Evolutionary conservation across 1,140 invertebrate species (phyloP).

Genomic region (Alviniconcha marisindica): DNA sequence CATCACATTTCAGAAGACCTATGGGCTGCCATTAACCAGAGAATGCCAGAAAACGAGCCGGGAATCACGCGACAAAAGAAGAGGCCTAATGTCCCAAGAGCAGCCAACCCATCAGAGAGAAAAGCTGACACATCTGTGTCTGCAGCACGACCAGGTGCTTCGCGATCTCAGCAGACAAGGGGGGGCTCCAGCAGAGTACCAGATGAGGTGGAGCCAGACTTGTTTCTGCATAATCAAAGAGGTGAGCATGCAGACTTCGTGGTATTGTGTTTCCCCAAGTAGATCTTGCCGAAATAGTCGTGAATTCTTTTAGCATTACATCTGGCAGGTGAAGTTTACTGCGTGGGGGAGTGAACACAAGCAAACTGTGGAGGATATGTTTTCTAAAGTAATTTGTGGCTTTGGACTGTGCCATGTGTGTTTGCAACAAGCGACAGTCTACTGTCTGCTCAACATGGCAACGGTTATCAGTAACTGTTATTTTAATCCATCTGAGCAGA

Average conservation of each 20-base stretch:
- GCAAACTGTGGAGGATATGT: background rate
- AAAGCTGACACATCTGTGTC: background rate
- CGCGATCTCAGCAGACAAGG: background rate
- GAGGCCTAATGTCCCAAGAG: constrained; percentile 24
- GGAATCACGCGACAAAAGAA: constrained; percentile 25
- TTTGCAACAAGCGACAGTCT: too few species aligned
- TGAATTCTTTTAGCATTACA: background rate
- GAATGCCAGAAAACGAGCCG: constrained; percentile 40
- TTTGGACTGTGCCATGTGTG: too few species aligned
- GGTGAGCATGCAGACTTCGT: background rate
- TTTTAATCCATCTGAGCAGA: too few species aligned
- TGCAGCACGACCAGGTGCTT: background rate
- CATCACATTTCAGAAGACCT: background rate
- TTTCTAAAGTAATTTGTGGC: too few species aligned
- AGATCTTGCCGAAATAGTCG: background rate
- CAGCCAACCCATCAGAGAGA: constrained; percentile 20
- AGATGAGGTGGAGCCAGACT: background rate
- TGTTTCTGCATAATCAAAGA: background rate
- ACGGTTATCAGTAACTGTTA: too few species aligned
- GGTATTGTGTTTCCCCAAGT: background rate
- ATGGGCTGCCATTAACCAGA: background rate
- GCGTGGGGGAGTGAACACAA: background rate
- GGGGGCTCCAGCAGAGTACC: background rate
- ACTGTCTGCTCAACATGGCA: too few species aligned
- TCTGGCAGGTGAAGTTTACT: background rate